Evolutionary conservation across 2,888 invertebrate genomes (phyloP).

Genomic region (Dicyrtomina minuta): DNA sequence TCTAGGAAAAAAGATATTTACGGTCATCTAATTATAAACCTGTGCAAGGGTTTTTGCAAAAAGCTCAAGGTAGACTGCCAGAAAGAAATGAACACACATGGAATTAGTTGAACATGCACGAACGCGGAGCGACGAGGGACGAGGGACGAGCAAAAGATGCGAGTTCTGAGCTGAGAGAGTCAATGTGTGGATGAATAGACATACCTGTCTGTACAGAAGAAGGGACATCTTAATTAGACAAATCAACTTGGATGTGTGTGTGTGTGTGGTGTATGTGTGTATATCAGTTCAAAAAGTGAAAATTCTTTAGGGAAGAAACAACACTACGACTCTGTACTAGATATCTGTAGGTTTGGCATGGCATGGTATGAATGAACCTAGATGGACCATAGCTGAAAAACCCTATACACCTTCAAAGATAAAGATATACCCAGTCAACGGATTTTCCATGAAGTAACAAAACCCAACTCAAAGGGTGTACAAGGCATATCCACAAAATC

Average conservation of each 20-base stretch:
- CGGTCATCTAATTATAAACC: slow-evolving; percentile 34
- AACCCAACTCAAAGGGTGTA: slow-evolving; percentile 11
- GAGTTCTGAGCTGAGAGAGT: not conserved
- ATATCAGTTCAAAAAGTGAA: not conserved
- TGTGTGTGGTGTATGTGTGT: no score
- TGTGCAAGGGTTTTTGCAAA: slow-evolving; percentile 22
- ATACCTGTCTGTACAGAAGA: slow-evolving; percentile 5
- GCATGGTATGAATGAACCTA: not conserved
- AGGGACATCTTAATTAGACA: slow-evolving; percentile 32
- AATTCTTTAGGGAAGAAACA: not conserved
- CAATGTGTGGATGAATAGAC: not conserved
- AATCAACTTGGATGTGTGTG: no score
- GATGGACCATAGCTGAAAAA: not conserved
- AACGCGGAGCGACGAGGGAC: not conserved
- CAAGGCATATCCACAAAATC: not conserved
- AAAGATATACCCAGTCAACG: not conserved
- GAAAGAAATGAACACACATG: not conserved
- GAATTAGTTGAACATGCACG: slow-evolving; percentile 22
- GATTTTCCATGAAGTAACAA: not conserved
- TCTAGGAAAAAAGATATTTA: slow-evolving; percentile 26
- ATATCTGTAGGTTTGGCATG: no score
- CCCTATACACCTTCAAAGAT: not conserved
- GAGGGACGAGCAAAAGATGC: slow-evolving; percentile 1
- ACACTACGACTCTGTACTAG: not conserved
- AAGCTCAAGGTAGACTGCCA: slow-evolving; percentile 30